Percentiles rank a stretch among this genome's conserved stretches.
These are phyloP conservation scores for Drosophila nr. perissopoda DNA, from an alignment of 2,888 invertebrate species.

Conservation along the genomic window DNA sequence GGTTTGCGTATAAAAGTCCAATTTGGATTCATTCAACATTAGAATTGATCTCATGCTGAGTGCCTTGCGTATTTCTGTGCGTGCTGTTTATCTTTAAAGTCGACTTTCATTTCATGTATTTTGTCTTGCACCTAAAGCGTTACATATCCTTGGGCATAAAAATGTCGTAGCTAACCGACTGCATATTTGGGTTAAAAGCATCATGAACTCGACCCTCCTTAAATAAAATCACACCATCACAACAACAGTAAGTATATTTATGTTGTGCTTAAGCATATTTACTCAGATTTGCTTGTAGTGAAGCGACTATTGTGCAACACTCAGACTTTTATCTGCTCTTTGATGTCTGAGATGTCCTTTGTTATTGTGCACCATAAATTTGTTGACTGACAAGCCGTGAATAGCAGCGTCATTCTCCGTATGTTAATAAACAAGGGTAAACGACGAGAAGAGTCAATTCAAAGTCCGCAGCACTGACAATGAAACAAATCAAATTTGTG, in stretches of 20 bases:
- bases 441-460: slow-evolving; percentile 38
- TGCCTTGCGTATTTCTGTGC: not conserved
- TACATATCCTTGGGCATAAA: slow-evolving; percentile 3
- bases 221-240: slow-evolving; percentile 3
- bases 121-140: slow-evolving; percentile 19
- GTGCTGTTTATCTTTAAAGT: slow-evolving; percentile 3
- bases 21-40: not conserved
- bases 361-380: slow-evolving; percentile 55
- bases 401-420: slow-evolving; percentile 21
- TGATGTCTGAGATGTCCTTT: slow-evolving; percentile 31
- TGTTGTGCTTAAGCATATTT: slow-evolving; percentile 35
- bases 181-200: slow-evolving; percentile 48
- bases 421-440: slow-evolving; percentile 63
- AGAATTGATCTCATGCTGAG: slow-evolving; percentile 16
- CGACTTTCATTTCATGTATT: slow-evolving; percentile 2
- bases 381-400: slow-evolving; percentile 41
- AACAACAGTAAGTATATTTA: slow-evolving; percentile 22
- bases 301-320: slow-evolving; percentile 24
- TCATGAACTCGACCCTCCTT: slow-evolving; percentile 6
- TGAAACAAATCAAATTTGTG: slow-evolving; percentile 61
- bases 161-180: slow-evolving; percentile 25
- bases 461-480: slow-evolving; percentile 56
- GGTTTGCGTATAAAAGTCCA: not conserved
- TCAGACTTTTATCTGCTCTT: slow-evolving; percentile 29
- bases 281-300: slow-evolving; percentile 34